Evolutionary conservation across 2,113 vertebrate genomes (phyloP).

Genomic region (Nycticebus coucang): DNA sequence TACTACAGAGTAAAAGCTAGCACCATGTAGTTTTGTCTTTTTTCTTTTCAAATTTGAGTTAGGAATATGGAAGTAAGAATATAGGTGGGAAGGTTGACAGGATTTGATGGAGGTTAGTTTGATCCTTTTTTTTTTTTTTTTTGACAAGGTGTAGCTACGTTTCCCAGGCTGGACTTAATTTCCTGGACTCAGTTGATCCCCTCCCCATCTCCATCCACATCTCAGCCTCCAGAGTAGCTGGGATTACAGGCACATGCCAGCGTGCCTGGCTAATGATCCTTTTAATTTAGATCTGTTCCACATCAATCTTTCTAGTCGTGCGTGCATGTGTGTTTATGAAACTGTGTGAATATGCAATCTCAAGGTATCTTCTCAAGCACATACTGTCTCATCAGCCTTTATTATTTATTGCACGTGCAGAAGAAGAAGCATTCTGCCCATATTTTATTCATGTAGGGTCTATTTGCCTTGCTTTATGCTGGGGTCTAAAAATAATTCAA

Average conservation of each 20-base stretch:
- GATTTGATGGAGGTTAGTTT: neutral
- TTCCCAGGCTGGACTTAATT: too few relatives aligned
- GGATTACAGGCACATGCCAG: too few relatives aligned
- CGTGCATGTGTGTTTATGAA: neutral
- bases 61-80: neutral
- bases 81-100: neutral
- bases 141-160: too few relatives aligned
- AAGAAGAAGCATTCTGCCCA: neutral
- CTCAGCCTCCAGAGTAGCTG: too few relatives aligned
- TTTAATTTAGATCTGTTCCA: neutral
- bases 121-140: neutral
- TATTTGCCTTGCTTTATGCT: neutral
- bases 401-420: neutral
- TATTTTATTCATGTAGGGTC: neutral
- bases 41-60: neutral
- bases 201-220: too few relatives aligned
- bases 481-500: conserved; percentile 14
- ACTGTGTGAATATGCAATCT: neutral
- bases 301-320: neutral
- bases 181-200: too few relatives aligned
- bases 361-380: neutral
- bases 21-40: neutral
- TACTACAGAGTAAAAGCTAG: neutral
- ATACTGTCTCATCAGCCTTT: neutral
- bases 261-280: neutral